Conservation (phyloP, 2,797 vertebrate species). For the Pseudopleuronectes americanus region DNA sequence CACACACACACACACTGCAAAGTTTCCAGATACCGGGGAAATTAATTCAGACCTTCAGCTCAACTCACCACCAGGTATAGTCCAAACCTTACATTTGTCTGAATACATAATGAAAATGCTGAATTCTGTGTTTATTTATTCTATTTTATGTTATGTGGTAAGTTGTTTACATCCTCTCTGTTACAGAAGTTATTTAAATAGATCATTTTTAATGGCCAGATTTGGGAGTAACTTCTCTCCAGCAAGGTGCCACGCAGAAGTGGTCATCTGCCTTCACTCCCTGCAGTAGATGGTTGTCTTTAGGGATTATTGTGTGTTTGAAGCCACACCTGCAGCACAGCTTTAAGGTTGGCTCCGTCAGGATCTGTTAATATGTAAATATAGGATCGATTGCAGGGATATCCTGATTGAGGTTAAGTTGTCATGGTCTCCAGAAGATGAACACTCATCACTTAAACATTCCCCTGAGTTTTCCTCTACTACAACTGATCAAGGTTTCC, state of each 20-base stretch:
- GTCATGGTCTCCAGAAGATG: too few relatives aligned
- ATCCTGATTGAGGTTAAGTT: background rate
- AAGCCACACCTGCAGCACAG: background rate
- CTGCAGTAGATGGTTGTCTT: background rate
- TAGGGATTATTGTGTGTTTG: background rate
- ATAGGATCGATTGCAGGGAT: background rate
- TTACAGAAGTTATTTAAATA: slow-evolving; percentile 17
- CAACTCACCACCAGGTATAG: slow-evolving; percentile 45
- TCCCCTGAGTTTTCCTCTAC: background rate
- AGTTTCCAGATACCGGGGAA: slow-evolving; percentile 44
- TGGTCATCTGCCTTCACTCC: background rate
- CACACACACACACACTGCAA: background rate
- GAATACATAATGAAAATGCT: slow-evolving; percentile 41
- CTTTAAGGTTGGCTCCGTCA: background rate
- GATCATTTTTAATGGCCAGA: slow-evolving; percentile 32
- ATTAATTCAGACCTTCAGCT: slow-evolving; percentile 55
- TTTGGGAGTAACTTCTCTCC: slow-evolving; percentile 13
- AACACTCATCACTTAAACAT: background rate
- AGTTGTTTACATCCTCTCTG: slow-evolving; percentile 35
- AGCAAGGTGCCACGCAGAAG: background rate
- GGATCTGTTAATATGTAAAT: background rate
- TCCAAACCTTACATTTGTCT: slow-evolving; percentile 66
- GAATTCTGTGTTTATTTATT: slow-evolving; percentile 32
- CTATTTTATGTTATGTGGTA: slow-evolving; percentile 33
- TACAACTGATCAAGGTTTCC: background rate